phyloP scores from a whole-genome alignment of 2,113 vertebrate species.

The Eclectus roratus region DNA sequence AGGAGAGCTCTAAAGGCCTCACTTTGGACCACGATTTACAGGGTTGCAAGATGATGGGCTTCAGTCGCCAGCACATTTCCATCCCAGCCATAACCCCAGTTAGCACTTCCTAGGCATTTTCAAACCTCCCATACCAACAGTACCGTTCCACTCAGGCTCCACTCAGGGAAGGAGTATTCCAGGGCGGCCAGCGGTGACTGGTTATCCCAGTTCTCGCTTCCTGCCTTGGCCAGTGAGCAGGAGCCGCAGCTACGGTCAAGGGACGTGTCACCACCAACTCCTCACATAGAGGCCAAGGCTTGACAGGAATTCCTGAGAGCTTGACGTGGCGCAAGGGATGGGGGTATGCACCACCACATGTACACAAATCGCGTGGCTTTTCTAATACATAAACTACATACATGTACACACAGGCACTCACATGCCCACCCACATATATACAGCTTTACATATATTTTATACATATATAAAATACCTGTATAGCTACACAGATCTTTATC shows the following conservation, averaged over 20 bases:
- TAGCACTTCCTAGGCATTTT: background rate
- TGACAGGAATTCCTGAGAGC: background rate
- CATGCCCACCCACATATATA: background rate
- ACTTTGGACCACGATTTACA: background rate
- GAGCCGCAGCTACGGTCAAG: background rate
- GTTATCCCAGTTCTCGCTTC: background rate
- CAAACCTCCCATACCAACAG: background rate
- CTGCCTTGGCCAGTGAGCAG: background rate
- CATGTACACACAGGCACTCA: background rate
- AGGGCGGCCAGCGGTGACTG: background rate
- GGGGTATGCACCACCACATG: background rate
- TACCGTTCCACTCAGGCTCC: background rate
- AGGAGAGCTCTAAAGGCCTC: background rate
- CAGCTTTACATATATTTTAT: background rate
- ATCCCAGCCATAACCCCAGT: background rate
- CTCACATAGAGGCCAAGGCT: background rate
- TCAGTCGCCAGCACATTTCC: background rate
- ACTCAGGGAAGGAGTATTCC: background rate
- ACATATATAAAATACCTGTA: background rate
- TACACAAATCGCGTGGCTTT: background rate
- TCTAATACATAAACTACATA: background rate
- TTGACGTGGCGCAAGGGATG: background rate
- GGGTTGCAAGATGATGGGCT: background rate
- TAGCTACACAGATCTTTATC: background rate
- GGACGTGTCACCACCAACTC: background rate